phyloP scores from a whole-genome alignment of 2,888 invertebrate species.

The Busseola fusca region DNA sequence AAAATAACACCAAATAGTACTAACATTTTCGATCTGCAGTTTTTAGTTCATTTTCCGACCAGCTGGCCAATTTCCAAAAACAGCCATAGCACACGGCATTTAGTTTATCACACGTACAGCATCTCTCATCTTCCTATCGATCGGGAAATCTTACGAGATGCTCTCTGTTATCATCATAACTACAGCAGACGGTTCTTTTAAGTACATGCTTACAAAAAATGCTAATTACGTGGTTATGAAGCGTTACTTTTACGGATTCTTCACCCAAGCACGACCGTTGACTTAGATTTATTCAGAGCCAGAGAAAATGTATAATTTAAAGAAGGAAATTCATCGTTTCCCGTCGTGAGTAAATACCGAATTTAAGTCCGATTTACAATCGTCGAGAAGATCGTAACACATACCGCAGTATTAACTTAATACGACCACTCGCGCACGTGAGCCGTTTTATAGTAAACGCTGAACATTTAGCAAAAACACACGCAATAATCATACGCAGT shows the following conservation, averaged over 20 bases:
- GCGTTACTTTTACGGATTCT: constrained; percentile 22
- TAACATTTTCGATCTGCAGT: not conserved
- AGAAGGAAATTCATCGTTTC: not conserved
- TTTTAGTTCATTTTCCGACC: constrained; percentile 11
- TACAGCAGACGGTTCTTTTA: constrained; percentile 5
- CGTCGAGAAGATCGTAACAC: constrained; percentile 6
- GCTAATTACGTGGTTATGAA: constrained; percentile 15
- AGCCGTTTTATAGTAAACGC: constrained; percentile 21
- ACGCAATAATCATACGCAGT: constrained; percentile 59
- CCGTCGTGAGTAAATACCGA: constrained; percentile 4
- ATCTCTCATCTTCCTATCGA: constrained; percentile 26
- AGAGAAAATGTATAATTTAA: constrained; percentile 13
- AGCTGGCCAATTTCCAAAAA: constrained; percentile 35
- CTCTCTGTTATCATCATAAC: constrained; percentile 12
- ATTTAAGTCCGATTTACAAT: constrained; percentile 11
- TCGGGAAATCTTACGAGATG: constrained; percentile 20
- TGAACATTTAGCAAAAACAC: constrained; percentile 42
- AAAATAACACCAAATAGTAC: not conserved
- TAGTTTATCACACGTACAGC: constrained; percentile 10
- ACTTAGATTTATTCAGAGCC: constrained; percentile 20
- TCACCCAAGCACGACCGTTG: constrained; percentile 15
- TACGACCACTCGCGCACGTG: constrained; percentile 20
- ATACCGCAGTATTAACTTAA: constrained; percentile 20
- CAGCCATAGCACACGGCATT: not conserved
- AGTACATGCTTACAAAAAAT: constrained; percentile 7